Conservation (phyloP, 2,888 invertebrate genomes). For the Automeris io region DNA sequence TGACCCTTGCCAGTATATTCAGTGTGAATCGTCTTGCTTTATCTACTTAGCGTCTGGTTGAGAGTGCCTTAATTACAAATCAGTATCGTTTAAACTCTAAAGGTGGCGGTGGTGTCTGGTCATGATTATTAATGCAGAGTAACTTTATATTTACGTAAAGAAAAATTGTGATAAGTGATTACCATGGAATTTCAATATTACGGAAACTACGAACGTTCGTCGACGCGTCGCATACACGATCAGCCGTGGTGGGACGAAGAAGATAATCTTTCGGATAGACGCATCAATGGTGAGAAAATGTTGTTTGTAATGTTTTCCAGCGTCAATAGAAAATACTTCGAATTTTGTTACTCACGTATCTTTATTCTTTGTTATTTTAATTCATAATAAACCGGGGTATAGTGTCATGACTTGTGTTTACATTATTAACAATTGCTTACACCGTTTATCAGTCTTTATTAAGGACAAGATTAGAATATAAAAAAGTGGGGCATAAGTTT, state of each 20-base stretch:
- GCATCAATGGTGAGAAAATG: conserved; percentile 56
- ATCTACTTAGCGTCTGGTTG: conserved; percentile 54
- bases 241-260: conserved; percentile 70
- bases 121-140: conserved; percentile 15
- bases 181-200: conserved; percentile 68
- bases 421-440: conserved; percentile 10
- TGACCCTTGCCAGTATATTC: conserved; percentile 43
- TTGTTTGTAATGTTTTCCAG: too few species aligned
- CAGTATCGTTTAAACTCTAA: conserved; percentile 53
- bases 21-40: conserved; percentile 44
- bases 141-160: not conserved
- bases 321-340: too few species aligned
- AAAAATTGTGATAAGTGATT: conserved; percentile 13
- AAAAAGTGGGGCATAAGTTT: too few species aligned
- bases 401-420: not conserved
- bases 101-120: conserved; percentile 45
- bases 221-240: conserved; percentile 45
- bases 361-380: not conserved
- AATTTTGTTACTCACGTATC: too few species aligned
- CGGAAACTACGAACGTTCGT: conserved; percentile 52
- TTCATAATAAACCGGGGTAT: not conserved
- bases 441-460: conserved; percentile 18
- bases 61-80: conserved; percentile 48
- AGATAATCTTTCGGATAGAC: conserved; percentile 61
- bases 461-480: conserved; percentile 14